Evolutionary conservation across 2,797 vertebrate species (phyloP).

Genomic region (Sardinella longiceps): DNA sequence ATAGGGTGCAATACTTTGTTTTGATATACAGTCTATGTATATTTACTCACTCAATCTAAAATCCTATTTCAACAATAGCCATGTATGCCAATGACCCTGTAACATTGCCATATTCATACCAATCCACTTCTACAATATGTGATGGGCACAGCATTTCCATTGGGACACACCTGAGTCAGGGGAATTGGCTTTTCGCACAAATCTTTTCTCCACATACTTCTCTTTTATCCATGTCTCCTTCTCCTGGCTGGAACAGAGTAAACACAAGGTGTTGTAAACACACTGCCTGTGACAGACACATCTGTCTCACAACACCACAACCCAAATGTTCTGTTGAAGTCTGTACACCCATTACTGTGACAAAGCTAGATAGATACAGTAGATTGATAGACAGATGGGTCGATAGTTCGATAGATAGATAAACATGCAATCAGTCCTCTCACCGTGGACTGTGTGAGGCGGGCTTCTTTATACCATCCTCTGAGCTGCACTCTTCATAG

Average conservation of each 20-base stretch:
- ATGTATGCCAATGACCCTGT: too few species aligned
- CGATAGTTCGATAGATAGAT: neutral
- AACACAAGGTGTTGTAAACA: neutral
- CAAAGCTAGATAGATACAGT: too few species aligned
- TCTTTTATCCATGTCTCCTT: slow-evolving; percentile 76
- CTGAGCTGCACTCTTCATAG: slow-evolving; percentile 65
- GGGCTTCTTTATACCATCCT: slow-evolving; percentile 65
- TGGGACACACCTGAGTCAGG: slow-evolving; percentile 48
- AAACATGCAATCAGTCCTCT: neutral
- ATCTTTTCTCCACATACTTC: slow-evolving; percentile 77
- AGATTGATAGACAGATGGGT: too few species aligned
- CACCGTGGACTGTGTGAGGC: slow-evolving; percentile 63
- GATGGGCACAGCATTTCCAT: neutral
- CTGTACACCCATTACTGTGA: neutral
- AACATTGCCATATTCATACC: too few species aligned
- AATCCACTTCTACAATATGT: too few species aligned
- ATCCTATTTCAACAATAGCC: too few species aligned
- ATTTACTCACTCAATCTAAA: too few species aligned
- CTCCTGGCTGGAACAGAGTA: slow-evolving; percentile 63
- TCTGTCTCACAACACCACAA: neutral
- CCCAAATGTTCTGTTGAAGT: neutral
- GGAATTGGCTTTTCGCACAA: slow-evolving; percentile 53
- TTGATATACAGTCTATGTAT: too few species aligned
- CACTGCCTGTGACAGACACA: neutral
- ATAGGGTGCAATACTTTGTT: too few species aligned